Evolutionary conservation across 2,113 vertebrate genomes (phyloP).

Genomic region (Myxocyprinus asiaticus): DNA sequence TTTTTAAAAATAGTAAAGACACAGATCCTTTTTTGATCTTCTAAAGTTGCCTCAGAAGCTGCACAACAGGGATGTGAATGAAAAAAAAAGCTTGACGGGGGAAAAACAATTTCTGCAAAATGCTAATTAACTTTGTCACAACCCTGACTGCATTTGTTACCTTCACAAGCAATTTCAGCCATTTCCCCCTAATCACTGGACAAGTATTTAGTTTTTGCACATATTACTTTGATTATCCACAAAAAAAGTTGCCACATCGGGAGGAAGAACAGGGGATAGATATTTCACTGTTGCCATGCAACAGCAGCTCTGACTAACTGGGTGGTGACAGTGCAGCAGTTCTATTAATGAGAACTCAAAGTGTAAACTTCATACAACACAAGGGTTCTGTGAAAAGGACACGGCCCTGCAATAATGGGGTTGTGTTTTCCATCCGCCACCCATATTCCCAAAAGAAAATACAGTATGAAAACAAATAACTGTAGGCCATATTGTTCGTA

Average conservation of each 20-base stretch:
- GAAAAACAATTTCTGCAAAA: constrained; percentile 3
- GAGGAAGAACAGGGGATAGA: constrained; percentile 47
- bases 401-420: neutral
- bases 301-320: constrained; percentile 70
- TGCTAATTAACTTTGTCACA: constrained; percentile 10
- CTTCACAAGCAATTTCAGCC: neutral
- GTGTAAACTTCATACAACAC: constrained; percentile 48
- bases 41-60: neutral
- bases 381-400: constrained; percentile 24
- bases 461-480: constrained; percentile 26
- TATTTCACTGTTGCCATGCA: constrained; percentile 73
- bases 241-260: constrained; percentile 49
- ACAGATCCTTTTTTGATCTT: constrained; percentile 8
- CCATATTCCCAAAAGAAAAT: neutral
- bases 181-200: neutral
- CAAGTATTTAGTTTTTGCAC: constrained; percentile 60
- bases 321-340: constrained; percentile 58
- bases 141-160: neutral
- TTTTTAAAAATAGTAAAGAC: neutral
- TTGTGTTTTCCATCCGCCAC: neutral
- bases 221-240: constrained; percentile 60
- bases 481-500: neutral
- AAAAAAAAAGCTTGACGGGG: neutral
- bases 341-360: constrained; percentile 72
- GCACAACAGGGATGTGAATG: neutral